Base-by-base conservation (phyloP, 2,113 vertebrate genomes). In the Bubo blakistoni region DNA sequence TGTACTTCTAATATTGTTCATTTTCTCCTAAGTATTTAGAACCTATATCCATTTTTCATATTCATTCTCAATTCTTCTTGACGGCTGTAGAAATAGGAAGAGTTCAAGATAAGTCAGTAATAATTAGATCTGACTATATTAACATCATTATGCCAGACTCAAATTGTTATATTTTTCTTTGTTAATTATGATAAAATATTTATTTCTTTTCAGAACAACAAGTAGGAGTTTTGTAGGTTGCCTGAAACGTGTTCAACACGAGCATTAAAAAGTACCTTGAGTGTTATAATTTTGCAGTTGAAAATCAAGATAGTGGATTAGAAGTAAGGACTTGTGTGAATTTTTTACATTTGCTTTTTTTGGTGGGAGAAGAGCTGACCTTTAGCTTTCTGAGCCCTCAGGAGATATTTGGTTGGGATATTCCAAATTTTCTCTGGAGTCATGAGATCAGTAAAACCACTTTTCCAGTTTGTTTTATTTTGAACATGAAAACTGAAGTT, bases 81-180 rank as follows among this genome's bases (percentile, higher is more conserved):
- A 67, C 25, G 90, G 19, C 24, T 81, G 42, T 27, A 85, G 51
- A 90, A 93, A 51, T 9, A 81, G 5, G 27, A 84, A 66, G 30
- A 87, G 44, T 61, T 95, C 73, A 87, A 77, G n/a, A 15, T 24
- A 87, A 49, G 21, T 44, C 55, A 71, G n/a, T 46, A 82, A 71
- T 44, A 94, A 88, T 63, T 59, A 76, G 11, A 80, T 47, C 2
- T 4, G 80, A 9, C 7, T 90, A 51, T 40, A 82, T 38, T 76
- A 42, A n/a, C 19, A 51, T n/a, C 11, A n/a, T 67, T 71, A 32
- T 42, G 15, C 1, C 0, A 5, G 9, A 32, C n/a, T 72, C 1
- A 63, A 72, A 67, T 63, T 59, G 6, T 8, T 80, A 5, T 42
- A 30, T 76, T 88, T 90, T 90, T 86, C n/a, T 86, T 59, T 26